A percentile compares a stretch with the other conserved stretches of the same genome.
These are phyloP conservation scores for Hesperia comma DNA, from an alignment of 2,888 invertebrate species.

Conservation along the genomic window DNA sequence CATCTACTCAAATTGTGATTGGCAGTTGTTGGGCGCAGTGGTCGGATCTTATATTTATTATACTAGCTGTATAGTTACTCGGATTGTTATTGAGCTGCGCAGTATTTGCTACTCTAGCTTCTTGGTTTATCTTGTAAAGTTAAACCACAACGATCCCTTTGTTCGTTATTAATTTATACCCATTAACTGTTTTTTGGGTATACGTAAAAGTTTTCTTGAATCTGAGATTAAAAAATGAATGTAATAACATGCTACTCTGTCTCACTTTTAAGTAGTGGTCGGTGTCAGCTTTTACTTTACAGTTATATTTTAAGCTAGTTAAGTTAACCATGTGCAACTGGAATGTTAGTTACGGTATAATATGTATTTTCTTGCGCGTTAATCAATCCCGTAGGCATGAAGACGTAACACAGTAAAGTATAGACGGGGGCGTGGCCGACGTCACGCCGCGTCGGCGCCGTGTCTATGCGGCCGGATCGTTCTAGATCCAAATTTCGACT, in stretches of 20 bases:
- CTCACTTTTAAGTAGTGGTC: no score
- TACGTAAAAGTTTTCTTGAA: no score
- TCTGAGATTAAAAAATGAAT: no score
- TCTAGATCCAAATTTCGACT: constrained; percentile 47
- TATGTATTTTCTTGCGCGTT: constrained; percentile 32
- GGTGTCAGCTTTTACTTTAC: neutral
- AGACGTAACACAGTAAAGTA: constrained; percentile 48
- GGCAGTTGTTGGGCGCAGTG: constrained; percentile 21
- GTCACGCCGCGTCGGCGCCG: constrained; percentile 77
- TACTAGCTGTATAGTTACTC: neutral
- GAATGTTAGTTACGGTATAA: constrained; percentile 36
- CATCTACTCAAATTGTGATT: constrained; percentile 30
- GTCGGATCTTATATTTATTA: constrained; percentile 4
- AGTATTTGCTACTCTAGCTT: neutral
- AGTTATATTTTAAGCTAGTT: neutral
- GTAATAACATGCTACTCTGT: no score
- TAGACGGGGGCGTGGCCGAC: constrained; percentile 73
- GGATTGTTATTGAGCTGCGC: neutral
- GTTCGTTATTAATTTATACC: neutral
- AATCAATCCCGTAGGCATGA: constrained; percentile 29
- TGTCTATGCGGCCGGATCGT: constrained; percentile 64
- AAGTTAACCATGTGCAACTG: constrained; percentile 26
- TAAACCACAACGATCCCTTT: neutral
- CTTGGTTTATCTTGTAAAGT: constrained; percentile 3
- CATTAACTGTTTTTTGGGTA: no score